Evolutionary conservation across 2,113 vertebrate species (phyloP).

Genomic region (Albula goreensis): DNA sequence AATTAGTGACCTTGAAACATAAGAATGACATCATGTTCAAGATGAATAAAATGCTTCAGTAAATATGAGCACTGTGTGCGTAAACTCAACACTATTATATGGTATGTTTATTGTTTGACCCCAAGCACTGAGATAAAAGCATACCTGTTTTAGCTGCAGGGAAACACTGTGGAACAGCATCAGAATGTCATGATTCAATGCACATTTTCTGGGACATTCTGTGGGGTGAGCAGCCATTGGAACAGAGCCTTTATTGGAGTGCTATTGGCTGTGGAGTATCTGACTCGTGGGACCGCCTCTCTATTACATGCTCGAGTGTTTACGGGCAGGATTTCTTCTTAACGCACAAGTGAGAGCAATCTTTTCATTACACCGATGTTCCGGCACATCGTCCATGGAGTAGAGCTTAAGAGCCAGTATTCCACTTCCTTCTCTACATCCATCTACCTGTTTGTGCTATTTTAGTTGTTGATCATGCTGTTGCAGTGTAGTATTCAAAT

Average conservation of each 20-base stretch:
- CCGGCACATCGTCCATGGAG: background rate
- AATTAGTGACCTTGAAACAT: too few relatives aligned
- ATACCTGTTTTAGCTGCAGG: too few relatives aligned
- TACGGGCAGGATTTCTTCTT: background rate
- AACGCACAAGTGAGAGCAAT: background rate
- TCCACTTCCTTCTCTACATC: background rate
- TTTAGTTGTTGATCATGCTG: background rate
- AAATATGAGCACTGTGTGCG: too few relatives aligned
- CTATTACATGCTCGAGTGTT: conserved; percentile 12
- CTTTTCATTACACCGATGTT: background rate
- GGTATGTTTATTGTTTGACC: background rate
- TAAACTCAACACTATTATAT: background rate
- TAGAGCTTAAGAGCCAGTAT: background rate
- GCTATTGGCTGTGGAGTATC: background rate
- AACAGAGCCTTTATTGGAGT: background rate
- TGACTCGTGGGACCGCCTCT: background rate
- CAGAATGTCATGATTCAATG: too few relatives aligned
- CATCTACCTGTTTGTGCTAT: background rate
- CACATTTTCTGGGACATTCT: background rate
- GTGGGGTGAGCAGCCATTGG: background rate
- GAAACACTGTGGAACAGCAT: too few relatives aligned
- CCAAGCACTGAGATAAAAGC: background rate
- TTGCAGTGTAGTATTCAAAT: background rate
- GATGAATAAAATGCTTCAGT: too few relatives aligned
- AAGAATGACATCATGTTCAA: too few relatives aligned